A percentile compares a stretch with the other conserved stretches of the same genome.
Conservation (phyloP, 1,140 invertebrate species). For the Eurytemora carolleeae region DNA sequence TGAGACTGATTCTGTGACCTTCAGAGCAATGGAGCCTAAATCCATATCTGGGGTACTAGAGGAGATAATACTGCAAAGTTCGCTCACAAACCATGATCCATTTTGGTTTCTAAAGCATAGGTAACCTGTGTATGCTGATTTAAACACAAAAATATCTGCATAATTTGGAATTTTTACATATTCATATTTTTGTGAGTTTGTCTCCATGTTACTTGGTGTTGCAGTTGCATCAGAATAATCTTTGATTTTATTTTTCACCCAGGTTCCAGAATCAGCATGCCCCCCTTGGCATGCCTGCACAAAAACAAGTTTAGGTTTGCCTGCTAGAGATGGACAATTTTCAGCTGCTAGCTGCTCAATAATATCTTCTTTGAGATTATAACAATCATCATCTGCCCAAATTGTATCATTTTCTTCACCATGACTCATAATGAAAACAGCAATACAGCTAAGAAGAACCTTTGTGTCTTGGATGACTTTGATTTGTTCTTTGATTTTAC, state of each 20-base stretch:
- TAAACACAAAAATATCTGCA: constrained; percentile 3
- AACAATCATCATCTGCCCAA: constrained; percentile 1
- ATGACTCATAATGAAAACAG: constrained; percentile 4
- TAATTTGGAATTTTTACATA: constrained; percentile 11
- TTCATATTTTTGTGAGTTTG: not conserved
- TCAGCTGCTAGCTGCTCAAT: not conserved
- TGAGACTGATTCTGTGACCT: not conserved
- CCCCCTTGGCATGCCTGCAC: constrained; percentile 11
- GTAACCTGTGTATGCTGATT: constrained; percentile 4
- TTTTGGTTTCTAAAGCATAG: constrained; percentile 4
- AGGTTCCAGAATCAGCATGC: not conserved
- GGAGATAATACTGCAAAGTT: not conserved
- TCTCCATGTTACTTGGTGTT: no score
- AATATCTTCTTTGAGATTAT: constrained; percentile 2
- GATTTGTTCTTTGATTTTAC: constrained; percentile 6
- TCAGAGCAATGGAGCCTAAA: not conserved
- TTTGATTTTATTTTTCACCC: not conserved
- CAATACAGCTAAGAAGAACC: not conserved
- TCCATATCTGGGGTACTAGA: not conserved
- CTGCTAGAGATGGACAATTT: not conserved
- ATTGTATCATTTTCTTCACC: constrained; percentile 10
- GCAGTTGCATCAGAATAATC: no score
- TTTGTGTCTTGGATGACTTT: not conserved
- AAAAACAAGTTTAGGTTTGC: constrained; percentile 11
- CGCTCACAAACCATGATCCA: constrained; percentile 10